Base-by-base conservation (phyloP, 1,140 invertebrate genomes). In the Protaetia brevitarsis region DNA sequence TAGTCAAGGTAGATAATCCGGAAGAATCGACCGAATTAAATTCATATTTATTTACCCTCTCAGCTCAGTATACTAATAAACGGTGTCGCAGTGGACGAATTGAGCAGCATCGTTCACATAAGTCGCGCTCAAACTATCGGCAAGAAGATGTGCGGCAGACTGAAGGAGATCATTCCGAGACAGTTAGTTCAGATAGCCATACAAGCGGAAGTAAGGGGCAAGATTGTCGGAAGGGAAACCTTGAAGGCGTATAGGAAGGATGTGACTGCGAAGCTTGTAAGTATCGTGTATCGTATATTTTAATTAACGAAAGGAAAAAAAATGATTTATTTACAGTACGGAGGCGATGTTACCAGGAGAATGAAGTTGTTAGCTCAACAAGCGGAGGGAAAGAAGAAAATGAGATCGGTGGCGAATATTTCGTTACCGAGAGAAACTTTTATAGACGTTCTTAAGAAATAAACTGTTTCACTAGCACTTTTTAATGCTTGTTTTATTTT, bases 391-490 rank as follows among this genome's bases (percentile, higher is more conserved):
- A 98, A 99, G 78, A 94, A 94, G 77, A 88, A 89, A 80, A 90
- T 99, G 90, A 87, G 90, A 75, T 89, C 89, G 83, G 83, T 97
- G 66, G 96, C 94, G 36, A 95, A 94, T 74, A 91, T 99, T 68
- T 85, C 89, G 73, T 81, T 99, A 68, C 94, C 95, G 5, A 86
- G 94, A 79, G 91, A 98, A 75, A 95, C 94, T 8, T 98, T 98
- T 80, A 94, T 98, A 69, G 89, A 95, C 81, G 87, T 98, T 65
- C 79, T 98, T 3, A 95, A 94, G 78, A 87, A 84, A 83, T 92
- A 85, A 82, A 62, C 4, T n/a, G n/a, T n/a, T n/a, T n/a, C n/a
- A n/a, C n/a, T n/a, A n/a, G n/a, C n/a, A n/a, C n/a, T n/a, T n/a
- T n/a, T n/a, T n/a, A n/a, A n/a, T n/a, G n/a, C n/a, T n/a, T n/a